Conservation (phyloP, 1,140 invertebrate species). For the Alviniconcha marisindica region DNA sequence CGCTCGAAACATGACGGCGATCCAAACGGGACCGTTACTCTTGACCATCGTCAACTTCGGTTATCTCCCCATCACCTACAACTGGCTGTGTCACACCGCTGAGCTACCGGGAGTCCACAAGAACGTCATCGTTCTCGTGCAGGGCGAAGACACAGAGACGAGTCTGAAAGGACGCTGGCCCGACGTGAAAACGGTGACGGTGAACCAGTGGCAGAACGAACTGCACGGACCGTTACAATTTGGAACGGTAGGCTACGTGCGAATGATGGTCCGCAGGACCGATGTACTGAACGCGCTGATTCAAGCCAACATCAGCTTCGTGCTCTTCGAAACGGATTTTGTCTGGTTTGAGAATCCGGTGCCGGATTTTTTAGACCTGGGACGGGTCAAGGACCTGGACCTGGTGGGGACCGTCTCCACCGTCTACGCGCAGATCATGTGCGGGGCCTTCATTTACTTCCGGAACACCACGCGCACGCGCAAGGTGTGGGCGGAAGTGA, state of each 20-base stretch:
- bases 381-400: background rate
- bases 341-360: conserved; percentile 28
- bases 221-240: background rate
- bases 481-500: conserved; percentile 30
- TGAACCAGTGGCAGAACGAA: background rate
- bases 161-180: background rate
- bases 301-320: background rate
- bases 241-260: conserved; percentile 7
- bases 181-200: background rate
- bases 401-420: conserved; percentile 7
- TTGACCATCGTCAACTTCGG: conserved; percentile 28
- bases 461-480: conserved; percentile 27
- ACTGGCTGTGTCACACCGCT: conserved; percentile 33
- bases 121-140: background rate
- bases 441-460: conserved; percentile 37
- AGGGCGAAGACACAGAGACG: background rate
- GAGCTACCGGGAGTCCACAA: background rate
- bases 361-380: background rate
- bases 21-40: background rate
- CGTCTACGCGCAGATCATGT: background rate
- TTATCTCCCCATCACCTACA: conserved; percentile 30
- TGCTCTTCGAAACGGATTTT: conserved; percentile 31
- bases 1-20: too few relatives aligned
- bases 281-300: background rate
- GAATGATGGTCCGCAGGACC: conserved; percentile 14